Evolutionary conservation across 2,113 vertebrate species (phyloP).

Genomic region (Coryphaenoides rupestris): DNA sequence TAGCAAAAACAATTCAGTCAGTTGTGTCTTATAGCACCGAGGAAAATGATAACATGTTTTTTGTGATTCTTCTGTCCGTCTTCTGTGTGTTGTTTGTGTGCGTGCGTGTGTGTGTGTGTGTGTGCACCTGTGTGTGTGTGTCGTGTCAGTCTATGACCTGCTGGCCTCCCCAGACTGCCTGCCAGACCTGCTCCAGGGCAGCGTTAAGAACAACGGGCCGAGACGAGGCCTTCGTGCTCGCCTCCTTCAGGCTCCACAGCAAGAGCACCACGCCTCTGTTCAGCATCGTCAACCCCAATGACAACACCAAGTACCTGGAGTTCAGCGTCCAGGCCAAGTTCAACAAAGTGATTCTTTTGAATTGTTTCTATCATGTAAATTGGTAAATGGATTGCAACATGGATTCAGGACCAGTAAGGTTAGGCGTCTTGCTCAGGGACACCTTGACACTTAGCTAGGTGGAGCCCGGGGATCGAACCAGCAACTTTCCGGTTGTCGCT

Average conservation of each 20-base stretch:
- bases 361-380: slow-evolving; percentile 13
- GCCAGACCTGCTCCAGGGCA: slow-evolving; percentile 78
- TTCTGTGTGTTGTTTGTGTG: not conserved
- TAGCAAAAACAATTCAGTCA: too few relatives aligned
- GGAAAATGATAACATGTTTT: not conserved
- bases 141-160: slow-evolving; percentile 86
- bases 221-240: slow-evolving; percentile 83
- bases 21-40: too few relatives aligned
- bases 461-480: too few relatives aligned
- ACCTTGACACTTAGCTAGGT: too few relatives aligned
- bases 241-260: slow-evolving; percentile 82
- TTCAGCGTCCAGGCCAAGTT: slow-evolving; percentile 85
- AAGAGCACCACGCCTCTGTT: slow-evolving; percentile 82
- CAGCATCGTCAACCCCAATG: slow-evolving; percentile 81
- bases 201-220: slow-evolving; percentile 77
- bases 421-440: too few relatives aligned
- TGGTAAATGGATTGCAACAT: too few relatives aligned
- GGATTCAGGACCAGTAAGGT: too few relatives aligned
- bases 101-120: not conserved
- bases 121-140: too few relatives aligned
- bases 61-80: not conserved
- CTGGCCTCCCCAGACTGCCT: slow-evolving; percentile 83
- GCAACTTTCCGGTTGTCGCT: too few relatives aligned
- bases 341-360: slow-evolving; percentile 79
- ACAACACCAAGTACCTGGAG: slow-evolving; percentile 89